Base-by-base conservation (phyloP, 2,888 invertebrate species). In the Gastracanthus pulcherrimus region DNA sequence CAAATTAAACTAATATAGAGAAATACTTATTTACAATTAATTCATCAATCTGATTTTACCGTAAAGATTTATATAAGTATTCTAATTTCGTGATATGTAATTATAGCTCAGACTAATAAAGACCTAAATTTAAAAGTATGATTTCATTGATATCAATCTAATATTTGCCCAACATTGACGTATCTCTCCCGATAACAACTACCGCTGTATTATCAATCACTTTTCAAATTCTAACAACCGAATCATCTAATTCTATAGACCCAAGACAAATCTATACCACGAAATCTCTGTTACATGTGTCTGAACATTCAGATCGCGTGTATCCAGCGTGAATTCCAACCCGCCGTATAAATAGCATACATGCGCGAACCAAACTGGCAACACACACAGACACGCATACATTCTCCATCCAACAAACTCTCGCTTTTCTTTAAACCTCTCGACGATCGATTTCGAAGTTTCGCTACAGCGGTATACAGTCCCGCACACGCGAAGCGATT, bases 271-370 rank as follows among this genome's bases (percentile, higher is more conserved):
- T 9, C 34, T 23, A 26, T 55, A 55, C 26, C 23, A 26, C n/a
- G 38, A 41, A 74, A 38, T 29, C 41, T 60, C 41, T 26, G 55
- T 23, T 55, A 55, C 41, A 41, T n/a, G 34, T 29, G 2, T 9
- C 72, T 19, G 26, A 36, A 51, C 23, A 11, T 6, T 29, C 19
- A 6, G 2, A 70, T 60, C 58, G 71, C 38, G 58, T 58, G 70
- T 70, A 51, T 51, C 13, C 60, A 34, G n/a, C 74, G 16, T 51
- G 19, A 76, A 76, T 67, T 69, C 58, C 62, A 7, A n/a, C 34
- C 13, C n/a, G n/a, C 13, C 16, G 34, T 51, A 64, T 48, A 66
- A 75, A 66, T 51, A 66, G 75, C 3, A 31, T 19, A 7, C 26
- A n/a, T n/a, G n/a, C n/a, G 45, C 29, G 26, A 23, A 34, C n/a